phyloP scores from a whole-genome alignment of 2,797 vertebrate species.

The Lophius americanus region DNA sequence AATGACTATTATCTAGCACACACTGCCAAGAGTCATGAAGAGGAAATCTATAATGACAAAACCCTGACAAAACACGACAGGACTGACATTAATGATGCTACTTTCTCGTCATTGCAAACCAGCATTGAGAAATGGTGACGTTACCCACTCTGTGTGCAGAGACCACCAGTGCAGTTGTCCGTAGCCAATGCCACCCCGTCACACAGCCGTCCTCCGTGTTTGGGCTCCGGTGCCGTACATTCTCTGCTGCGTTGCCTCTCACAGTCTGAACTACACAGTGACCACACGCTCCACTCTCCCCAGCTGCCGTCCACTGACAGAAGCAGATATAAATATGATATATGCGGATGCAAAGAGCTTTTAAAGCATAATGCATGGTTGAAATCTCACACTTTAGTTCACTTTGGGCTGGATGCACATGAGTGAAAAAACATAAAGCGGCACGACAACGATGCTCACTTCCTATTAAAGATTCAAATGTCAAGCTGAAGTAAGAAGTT shows the following conservation, averaged over 20 bases:
- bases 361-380: too few species aligned
- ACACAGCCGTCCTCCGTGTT: conserved; percentile 90
- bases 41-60: conserved; percentile 48
- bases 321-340: conserved; percentile 1
- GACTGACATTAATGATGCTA: conserved; percentile 35
- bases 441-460: neutral
- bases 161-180: conserved; percentile 95
- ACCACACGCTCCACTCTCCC: conserved; percentile 88
- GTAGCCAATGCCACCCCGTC: conserved; percentile 88
- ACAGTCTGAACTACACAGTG: conserved; percentile 87
- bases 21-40: conserved; percentile 49
- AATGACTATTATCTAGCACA: conserved; percentile 50
- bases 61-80: conserved; percentile 24
- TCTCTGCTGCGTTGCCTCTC: conserved; percentile 88
- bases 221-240: conserved; percentile 87
- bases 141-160: conserved; percentile 91
- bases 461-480: neutral
- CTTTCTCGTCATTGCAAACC: conserved; percentile 3
- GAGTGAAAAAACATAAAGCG: neutral
- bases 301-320: conserved; percentile 73
- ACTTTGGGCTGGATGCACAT: neutral
- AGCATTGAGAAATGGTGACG: neutral
- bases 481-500: conserved; percentile 10
- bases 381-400: too few species aligned
- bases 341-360: neutral